Evolutionary conservation across 2,888 invertebrate genomes (phyloP).

Genomic region (Mythimna ferrago): DNA sequence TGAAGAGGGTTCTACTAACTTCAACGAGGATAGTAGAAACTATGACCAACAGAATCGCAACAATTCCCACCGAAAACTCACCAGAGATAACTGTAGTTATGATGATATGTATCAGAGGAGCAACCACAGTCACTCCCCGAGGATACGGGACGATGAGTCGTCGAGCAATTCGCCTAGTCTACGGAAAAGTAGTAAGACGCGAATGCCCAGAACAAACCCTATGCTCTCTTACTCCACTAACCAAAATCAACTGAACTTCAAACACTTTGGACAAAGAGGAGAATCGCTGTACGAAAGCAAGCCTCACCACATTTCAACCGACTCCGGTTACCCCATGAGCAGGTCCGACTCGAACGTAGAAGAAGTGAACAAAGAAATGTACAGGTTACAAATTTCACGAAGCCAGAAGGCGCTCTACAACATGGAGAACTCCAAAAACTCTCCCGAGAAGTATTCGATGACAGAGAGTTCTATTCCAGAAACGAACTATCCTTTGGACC

Average conservation of each 20-base stretch:
- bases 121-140: slow-evolving; percentile 84
- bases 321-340: slow-evolving; percentile 87
- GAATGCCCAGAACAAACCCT: slow-evolving; percentile 91
- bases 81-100: slow-evolving; percentile 88
- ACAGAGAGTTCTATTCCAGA: slow-evolving; percentile 83
- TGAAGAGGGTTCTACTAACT: slow-evolving; percentile 89
- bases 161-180: slow-evolving; percentile 88
- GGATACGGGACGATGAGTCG: slow-evolving; percentile 85
- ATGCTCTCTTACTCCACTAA: slow-evolving; percentile 89
- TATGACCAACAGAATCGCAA: slow-evolving; percentile 88
- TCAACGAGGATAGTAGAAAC: slow-evolving; percentile 86
- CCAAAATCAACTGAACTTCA: slow-evolving; percentile 86
- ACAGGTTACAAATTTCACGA: slow-evolving; percentile 87
- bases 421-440: slow-evolving; percentile 85
- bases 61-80: slow-evolving; percentile 88
- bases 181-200: slow-evolving; percentile 89
- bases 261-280: slow-evolving; percentile 88
- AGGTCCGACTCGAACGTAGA: slow-evolving; percentile 89
- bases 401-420: slow-evolving; percentile 88
- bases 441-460: slow-evolving; percentile 83
- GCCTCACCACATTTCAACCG: slow-evolving; percentile 86
- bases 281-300: slow-evolving; percentile 87
- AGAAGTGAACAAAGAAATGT: slow-evolving; percentile 90
- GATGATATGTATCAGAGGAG: slow-evolving; percentile 86
- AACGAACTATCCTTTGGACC: slow-evolving; percentile 87